These are phyloP conservation scores for Aphidius gifuensis DNA, from an alignment of 1,140 invertebrate species.

Conservation along the genomic window DNA sequence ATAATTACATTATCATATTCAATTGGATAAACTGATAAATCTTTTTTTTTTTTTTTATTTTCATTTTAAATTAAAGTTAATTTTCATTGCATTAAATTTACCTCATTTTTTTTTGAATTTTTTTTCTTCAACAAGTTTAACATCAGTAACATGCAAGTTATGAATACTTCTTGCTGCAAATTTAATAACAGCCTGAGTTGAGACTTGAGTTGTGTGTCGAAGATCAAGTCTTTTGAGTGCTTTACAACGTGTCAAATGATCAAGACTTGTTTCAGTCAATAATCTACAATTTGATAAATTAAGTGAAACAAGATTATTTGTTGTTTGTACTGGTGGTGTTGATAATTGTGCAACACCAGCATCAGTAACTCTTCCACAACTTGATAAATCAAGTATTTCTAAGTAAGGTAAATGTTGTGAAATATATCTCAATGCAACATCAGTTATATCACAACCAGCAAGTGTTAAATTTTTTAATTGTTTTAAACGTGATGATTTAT, in stretches of 20 bases:
- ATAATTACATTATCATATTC: constrained; percentile 1
- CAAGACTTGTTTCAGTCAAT: constrained; percentile 77
- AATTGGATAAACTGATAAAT: neutral
- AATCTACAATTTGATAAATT: constrained; percentile 79
- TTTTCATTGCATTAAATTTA: constrained; percentile 23
- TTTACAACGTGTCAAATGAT: constrained; percentile 70
- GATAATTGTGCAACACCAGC: constrained; percentile 83
- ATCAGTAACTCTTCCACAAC: constrained; percentile 82
- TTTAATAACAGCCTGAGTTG: constrained; percentile 73
- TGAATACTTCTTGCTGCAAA: constrained; percentile 74
- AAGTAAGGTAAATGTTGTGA: constrained; percentile 74
- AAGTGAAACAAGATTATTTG: constrained; percentile 61
- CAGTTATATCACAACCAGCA: constrained; percentile 85
- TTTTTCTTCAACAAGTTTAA: constrained; percentile 66
- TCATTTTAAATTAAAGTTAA: neutral
- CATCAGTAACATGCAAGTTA: constrained; percentile 71
- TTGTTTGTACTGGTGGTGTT: constrained; percentile 60
- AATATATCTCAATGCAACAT: constrained; percentile 79
- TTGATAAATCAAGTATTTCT: constrained; percentile 74
- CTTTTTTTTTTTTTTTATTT: neutral
- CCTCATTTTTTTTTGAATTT: constrained; percentile 32
- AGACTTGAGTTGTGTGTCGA: constrained; percentile 72
- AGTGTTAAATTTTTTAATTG: constrained; percentile 73
- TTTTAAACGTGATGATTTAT: constrained; percentile 76
- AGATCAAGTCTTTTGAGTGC: constrained; percentile 67